Base-by-base conservation (phyloP, 2,888 invertebrate genomes). In the Diloba caeruleocephala region DNA sequence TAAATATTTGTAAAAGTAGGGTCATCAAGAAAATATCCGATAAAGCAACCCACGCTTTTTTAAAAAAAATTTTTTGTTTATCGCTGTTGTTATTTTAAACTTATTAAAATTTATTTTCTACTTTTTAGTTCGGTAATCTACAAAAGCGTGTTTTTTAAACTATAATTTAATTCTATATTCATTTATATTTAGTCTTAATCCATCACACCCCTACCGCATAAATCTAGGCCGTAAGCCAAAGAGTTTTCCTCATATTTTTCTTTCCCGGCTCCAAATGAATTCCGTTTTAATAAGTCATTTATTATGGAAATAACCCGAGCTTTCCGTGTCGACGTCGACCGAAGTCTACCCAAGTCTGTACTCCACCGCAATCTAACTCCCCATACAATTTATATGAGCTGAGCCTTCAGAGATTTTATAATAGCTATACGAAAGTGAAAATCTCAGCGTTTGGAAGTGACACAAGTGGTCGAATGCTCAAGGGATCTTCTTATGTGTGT, bases 261-360 rank as follows among this genome's bases (percentile, higher is more conserved):
- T 57, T 69, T 69, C 50, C 38, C 50, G 19, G 41, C 26, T 53
- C 42, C 41, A 60, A 70, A 66, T 59, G 56, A 57, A 50, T 54
- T 59, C 32, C 56, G 46, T 41, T 68, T 68, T 65, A 69, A 58
- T 62, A 65, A 65, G 58, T 65, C 53, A 69, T 68, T 58, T 69
- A 62, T 52, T 54, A 69, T 61, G 58, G 50, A 68, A 61, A 68
- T 68, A 50, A 48, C 51, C 38, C 38, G 34, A 23, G 58, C 45
- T 44, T 52, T 48, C 39, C 44, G 32, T 25, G 39, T 19, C 39
- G 48, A 38, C 44, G 13, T 39, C 29, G 26, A 36, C 29, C 23
- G 26, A 49, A 29, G 39, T 57, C 5, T 29, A 10, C 45, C 61
- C 52, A 53, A 45, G 53, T 13, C 9, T 17, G 0, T 29, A 34